Evolutionary conservation across 2,888 invertebrate species (phyloP).

Genomic region (Operophtera brumata): DNA sequence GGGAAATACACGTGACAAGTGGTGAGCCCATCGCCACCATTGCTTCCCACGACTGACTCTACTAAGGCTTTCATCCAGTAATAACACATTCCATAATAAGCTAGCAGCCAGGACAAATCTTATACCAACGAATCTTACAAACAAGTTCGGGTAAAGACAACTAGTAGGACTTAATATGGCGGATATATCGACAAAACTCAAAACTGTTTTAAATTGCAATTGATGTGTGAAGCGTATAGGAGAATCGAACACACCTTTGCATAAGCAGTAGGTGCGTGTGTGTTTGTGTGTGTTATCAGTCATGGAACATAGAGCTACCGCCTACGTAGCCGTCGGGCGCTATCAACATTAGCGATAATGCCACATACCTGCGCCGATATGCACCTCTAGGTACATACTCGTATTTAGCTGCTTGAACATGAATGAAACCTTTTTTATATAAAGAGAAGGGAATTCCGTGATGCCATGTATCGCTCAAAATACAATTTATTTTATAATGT

Average conservation of each 20-base stretch:
- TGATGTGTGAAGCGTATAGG: neutral
- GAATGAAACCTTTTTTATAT: conserved; percentile 16
- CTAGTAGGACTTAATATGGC: no score
- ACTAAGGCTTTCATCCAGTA: no score
- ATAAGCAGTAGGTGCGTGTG: conserved; percentile 3
- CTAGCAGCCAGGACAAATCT: no score
- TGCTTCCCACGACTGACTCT: no score
- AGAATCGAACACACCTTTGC: conserved; percentile 10
- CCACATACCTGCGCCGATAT: conserved; percentile 54
- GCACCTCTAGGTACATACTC: conserved; percentile 40
- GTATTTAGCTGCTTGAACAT: conserved; percentile 22
- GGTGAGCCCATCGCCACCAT: no score
- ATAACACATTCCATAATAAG: no score
- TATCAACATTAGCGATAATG: conserved; percentile 66
- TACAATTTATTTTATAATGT: neutral
- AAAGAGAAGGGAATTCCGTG: neutral
- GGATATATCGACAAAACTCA: no score
- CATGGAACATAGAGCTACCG: conserved; percentile 55
- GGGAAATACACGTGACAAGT: no score
- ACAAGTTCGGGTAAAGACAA: no score
- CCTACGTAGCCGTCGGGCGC: conserved; percentile 57
- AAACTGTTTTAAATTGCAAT: neutral
- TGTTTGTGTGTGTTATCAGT: conserved; percentile 43
- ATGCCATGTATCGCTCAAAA: neutral
- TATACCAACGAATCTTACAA: no score